Base-by-base conservation (phyloP, 1,140 invertebrate species). In the Sycophaga agraensis region DNA sequence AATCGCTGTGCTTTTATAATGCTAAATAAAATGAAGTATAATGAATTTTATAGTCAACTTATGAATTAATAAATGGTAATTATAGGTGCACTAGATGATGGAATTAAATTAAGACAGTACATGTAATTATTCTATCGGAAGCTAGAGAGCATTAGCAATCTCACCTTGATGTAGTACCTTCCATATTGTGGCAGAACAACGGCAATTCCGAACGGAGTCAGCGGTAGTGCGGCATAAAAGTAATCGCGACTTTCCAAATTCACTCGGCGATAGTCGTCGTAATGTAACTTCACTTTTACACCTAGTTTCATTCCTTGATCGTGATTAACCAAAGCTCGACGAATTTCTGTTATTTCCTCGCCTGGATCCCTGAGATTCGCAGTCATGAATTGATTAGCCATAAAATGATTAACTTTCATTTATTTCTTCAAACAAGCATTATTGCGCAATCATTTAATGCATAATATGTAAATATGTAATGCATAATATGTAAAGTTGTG, bases 171-270 rank as follows among this genome's bases (percentile, higher is more conserved):
- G 77, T 89, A 89, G 21, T 87, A 89, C 66, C 88, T 88, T 31
- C 90, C 91, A 72, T 92, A 92, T 67, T 89, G 85, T 0, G 94
- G 93, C 57, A 96, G 76, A 1, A 89, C 91, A 34, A 93, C 84
- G 21, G 88, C 91, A 63, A 95, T 84, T 16, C 91, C 89, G 75
- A 97, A 97, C 0, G 93, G 93, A 1, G 94, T 95, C 19, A 88
- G 86, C 2, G 85, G 84, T 28, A 97, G 74, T 24, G 89, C 88
- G 4, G 87, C 86, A 76, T 87, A 94, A 80, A 90, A 95, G 74
- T 94, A 96, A 75, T 91, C 87, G 67, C 94, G 89, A 59, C 83
- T 85, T 69, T 94, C 89, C 45, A 89, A 84, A 2, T 88, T 86
- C 14, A 94, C 90, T 45, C 94, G 84, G 77, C 88, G 89, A 85